phyloP scores from a whole-genome alignment of 2,888 invertebrate genomes.

The Acanthosepion esculentum region DNA sequence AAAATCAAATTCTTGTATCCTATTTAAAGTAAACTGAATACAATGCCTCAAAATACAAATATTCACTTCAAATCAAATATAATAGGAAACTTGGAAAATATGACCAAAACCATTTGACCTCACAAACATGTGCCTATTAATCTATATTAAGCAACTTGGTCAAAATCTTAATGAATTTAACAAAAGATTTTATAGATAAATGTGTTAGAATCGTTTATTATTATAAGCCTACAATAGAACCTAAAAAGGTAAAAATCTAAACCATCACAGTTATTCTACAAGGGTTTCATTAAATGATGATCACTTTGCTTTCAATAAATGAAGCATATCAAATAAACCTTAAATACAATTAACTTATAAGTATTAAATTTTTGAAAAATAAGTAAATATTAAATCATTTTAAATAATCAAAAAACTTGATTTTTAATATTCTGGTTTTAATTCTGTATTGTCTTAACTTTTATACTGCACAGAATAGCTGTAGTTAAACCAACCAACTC shows the following conservation, averaged over 20 bases:
- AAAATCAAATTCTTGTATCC: neutral
- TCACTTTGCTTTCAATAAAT: neutral
- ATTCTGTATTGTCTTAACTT: neutral
- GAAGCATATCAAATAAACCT: neutral
- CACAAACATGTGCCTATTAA: neutral
- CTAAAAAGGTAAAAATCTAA: neutral
- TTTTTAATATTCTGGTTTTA: neutral
- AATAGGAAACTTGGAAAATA: neutral
- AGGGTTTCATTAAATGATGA: neutral
- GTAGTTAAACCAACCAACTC: neutral
- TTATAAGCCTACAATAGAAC: neutral
- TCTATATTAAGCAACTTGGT: neutral
- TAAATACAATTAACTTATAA: neutral
- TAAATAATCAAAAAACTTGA: neutral
- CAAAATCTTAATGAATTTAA: neutral
- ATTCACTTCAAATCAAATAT: neutral
- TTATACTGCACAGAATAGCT: neutral
- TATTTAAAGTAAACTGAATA: neutral
- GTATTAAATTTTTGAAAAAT: neutral
- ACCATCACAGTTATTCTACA: neutral
- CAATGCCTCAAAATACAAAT: neutral
- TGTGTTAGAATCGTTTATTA: neutral
- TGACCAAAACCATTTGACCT: neutral
- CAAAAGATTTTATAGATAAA: neutral
- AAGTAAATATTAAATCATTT: neutral